These are phyloP conservation scores for Tragulus kanchil DNA, from an alignment of 2,113 vertebrate species.

Conservation along the genomic window DNA sequence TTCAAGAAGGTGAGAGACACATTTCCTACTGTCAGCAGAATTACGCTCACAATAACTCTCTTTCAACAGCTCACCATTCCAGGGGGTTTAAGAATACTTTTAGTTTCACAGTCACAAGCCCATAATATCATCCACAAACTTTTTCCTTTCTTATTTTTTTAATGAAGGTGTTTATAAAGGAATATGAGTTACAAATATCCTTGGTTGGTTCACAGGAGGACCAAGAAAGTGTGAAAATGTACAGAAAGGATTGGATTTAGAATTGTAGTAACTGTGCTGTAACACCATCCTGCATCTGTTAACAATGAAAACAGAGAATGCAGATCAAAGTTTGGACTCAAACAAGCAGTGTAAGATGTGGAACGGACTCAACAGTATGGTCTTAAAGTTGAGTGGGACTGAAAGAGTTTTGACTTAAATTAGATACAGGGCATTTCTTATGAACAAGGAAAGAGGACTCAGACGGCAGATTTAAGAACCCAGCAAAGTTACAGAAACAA, in stretches of 20 bases:
- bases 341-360: background rate
- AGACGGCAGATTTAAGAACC: background rate
- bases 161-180: conserved; percentile 38
- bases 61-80: conserved; percentile 62
- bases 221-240: background rate
- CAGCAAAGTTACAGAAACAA: background rate
- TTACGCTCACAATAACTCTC: conserved; percentile 66
- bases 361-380: background rate
- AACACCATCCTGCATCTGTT: background rate
- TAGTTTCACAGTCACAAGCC: conserved; percentile 65
- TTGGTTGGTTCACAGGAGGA: background rate
- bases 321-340: background rate
- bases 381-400: background rate
- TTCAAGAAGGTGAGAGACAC: conserved; percentile 69
- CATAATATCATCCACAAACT: conserved; percentile 19
- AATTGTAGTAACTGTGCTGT: background rate
- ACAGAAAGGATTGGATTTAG: background rate
- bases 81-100: conserved; percentile 66
- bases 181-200: background rate
- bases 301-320: background rate
- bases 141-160: background rate
- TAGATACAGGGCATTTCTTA: background rate
- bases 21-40: conserved; percentile 68
- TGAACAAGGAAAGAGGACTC: background rate
- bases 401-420: background rate